Evolutionary conservation across 1,140 invertebrate species (phyloP).

Genomic region (Maconellicoccus hirsutus): DNA sequence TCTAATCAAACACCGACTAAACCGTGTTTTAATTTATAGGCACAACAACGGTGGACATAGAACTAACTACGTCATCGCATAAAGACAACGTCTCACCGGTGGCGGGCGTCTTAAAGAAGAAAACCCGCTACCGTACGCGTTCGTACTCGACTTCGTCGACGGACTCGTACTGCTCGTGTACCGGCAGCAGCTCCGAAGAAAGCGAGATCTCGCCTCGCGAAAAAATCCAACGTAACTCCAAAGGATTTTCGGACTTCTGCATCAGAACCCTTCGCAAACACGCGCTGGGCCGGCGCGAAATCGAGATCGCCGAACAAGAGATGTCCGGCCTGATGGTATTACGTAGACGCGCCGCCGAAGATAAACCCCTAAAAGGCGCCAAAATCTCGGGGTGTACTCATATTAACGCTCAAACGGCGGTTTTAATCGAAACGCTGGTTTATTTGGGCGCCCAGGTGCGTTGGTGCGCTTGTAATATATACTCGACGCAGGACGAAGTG

Average conservation of each 20-base stretch:
- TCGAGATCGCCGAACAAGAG: slow-evolving; percentile 98
- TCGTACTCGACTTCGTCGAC: slow-evolving; percentile 86
- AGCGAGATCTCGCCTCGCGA: slow-evolving; percentile 76
- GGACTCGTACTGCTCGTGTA: slow-evolving; percentile 83
- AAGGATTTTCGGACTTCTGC: slow-evolving; percentile 75
- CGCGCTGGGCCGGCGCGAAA: slow-evolving; percentile 86
- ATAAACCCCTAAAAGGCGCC: slow-evolving; percentile 88
- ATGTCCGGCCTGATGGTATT: slow-evolving; percentile 96
- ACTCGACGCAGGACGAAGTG: slow-evolving; percentile 93
- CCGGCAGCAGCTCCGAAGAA: slow-evolving; percentile 74
- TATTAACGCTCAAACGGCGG: slow-evolving; percentile 95
- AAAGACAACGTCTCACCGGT: not conserved
- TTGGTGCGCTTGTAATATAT: slow-evolving; percentile 97
- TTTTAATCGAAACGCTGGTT: slow-evolving; percentile 77
- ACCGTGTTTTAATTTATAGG: too few species aligned
- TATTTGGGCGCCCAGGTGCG: slow-evolving; percentile 79
- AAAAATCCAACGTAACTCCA: slow-evolving; percentile 68
- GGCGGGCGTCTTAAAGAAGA: slow-evolving; percentile 67
- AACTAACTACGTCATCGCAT: not conserved
- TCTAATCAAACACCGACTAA: too few species aligned
- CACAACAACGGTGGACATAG: not conserved
- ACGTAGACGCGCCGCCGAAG: slow-evolving; percentile 74
- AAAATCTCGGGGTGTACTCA: slow-evolving; percentile 96
- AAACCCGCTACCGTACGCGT: slow-evolving; percentile 70
- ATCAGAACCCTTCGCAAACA: slow-evolving; percentile 83